phyloP scores from a whole-genome alignment of 2,113 vertebrate species.

The Illadopsis cleaveri region DNA sequence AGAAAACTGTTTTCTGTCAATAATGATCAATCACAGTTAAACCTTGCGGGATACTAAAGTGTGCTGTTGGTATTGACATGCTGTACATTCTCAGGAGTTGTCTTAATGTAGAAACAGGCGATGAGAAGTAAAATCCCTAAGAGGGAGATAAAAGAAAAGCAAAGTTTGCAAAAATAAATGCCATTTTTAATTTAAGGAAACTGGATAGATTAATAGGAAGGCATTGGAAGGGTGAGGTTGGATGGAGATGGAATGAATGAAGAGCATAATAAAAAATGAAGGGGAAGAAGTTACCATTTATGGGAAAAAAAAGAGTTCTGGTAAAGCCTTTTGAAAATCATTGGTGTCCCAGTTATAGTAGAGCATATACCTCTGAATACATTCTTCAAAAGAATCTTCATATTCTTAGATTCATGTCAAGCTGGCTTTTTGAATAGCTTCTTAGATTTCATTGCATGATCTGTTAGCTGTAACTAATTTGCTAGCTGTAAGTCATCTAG shows the following conservation, averaged over 20 bases:
- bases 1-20: not conserved
- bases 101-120: not conserved
- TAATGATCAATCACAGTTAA: not conserved
- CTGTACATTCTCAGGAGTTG: not conserved
- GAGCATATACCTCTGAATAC: not conserved
- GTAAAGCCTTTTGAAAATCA: not conserved
- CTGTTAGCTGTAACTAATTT: not conserved
- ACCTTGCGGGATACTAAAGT: not conserved
- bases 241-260: not conserved
- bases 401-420: not conserved
- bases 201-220: not conserved
- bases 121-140: not conserved
- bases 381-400: not conserved
- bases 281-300: not conserved
- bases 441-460: not conserved
- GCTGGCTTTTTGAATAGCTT: not conserved
- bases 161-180: not conserved
- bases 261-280: not conserved
- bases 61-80: not conserved
- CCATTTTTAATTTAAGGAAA: not conserved
- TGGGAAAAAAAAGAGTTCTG: not conserved
- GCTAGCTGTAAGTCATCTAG: not conserved
- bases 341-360: not conserved
- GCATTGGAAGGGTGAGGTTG: not conserved
- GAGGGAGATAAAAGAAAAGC: not conserved